Base-by-base conservation (phyloP, 2,888 invertebrate species). In the Boloria euphrosyne region DNA sequence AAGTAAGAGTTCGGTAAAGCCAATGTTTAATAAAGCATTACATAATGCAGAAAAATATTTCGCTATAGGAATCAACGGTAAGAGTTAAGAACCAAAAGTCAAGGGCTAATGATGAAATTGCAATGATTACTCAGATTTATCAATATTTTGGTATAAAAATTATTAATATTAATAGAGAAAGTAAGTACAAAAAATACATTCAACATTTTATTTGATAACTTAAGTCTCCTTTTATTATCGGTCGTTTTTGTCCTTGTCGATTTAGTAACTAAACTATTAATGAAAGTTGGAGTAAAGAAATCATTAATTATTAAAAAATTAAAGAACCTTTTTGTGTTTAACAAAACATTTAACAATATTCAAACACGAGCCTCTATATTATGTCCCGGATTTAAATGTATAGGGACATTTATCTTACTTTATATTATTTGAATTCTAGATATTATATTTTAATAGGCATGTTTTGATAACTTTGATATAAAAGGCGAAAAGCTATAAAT, bases 71-170 rank as follows among this genome's bases (percentile, higher is more conserved):
- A 31, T 65, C 65, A 65, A 60, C 38, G 17, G 16, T 60, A 31
- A 65, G 27, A 46, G 17, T 14, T 60, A 31, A 65, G 27, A 46
- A 51, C 53, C 13, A 50, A 51, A 58, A 62, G 54, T 67, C 67
- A 67, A 69, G 69, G 65, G 59, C 62, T 54, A 47, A 17, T 49
- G 14, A 53, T 14, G 49, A 58, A 61, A 66, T 67, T 18, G 55
- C 17, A 60, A 13, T 17, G 16, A 31, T 44, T 65, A 53, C 49
- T 47, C 17, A 22, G 49, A 50, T 65, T 53, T 62, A 17, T 68
- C 61, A 65, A 7, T 3, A 4, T 59, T 49, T 31, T 6, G 14
- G 27, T n/a, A 17, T 3, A 13, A 17, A 13, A 14, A 47, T n/a
- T n/a, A 1, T 13, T 22, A 47, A 13, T 47, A 47, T 47, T 47